These are phyloP conservation scores for Syngnathoides biaculeatus DNA, from an alignment of 2,113 vertebrate species.

Conservation along the genomic window DNA sequence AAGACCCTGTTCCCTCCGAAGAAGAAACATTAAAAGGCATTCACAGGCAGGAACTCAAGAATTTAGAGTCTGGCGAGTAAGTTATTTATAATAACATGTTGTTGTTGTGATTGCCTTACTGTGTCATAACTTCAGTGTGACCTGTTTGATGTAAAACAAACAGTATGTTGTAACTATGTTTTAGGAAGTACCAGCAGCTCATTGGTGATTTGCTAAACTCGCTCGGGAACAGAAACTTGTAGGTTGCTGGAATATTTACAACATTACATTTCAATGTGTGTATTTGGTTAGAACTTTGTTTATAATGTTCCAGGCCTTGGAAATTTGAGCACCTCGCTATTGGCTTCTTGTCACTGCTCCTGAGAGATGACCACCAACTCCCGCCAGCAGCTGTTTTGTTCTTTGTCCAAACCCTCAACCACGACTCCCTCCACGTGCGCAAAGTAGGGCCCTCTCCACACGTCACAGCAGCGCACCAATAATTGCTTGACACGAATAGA, in stretches of 20 bases:
- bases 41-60: conserved; percentile 80
- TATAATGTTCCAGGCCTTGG: conserved; percentile 82
- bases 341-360: conserved; percentile 87
- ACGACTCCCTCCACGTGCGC: conserved; percentile 90
- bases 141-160: neutral
- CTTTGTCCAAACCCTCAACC: conserved; percentile 93
- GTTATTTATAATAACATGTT: conserved; percentile 28
- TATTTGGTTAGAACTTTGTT: conserved; percentile 15
- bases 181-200: conserved; percentile 88
- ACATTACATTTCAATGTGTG: neutral
- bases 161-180: conserved; percentile 13
- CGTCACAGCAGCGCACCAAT: neutral
- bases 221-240: conserved; percentile 89
- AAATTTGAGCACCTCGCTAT: conserved; percentile 96
- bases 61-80: conserved; percentile 82
- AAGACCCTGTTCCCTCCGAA: conserved; percentile 62
- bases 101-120: neutral
- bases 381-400: conserved; percentile 83
- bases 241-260: conserved; percentile 52
- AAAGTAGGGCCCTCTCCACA: conserved; percentile 75
- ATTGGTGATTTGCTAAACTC: conserved; percentile 82
- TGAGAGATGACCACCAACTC: conserved; percentile 88
- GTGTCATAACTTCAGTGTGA: neutral
- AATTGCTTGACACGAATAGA: neutral
- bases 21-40: conserved; percentile 77